phyloP scores from a whole-genome alignment of 1,140 invertebrate genomes.

The Pectinophora gossypiella region DNA sequence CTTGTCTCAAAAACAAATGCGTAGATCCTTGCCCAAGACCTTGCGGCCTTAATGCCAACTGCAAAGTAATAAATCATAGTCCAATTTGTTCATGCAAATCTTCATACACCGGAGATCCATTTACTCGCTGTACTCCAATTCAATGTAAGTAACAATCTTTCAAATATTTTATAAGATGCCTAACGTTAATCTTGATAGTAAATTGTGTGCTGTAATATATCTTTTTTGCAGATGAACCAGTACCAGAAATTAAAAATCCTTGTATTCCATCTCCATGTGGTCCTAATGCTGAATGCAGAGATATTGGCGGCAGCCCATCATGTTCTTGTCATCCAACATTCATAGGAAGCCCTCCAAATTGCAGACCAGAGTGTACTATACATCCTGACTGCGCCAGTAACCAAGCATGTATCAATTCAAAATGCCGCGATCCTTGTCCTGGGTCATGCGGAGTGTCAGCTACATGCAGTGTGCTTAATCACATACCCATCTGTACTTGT shows the following conservation, averaged over 20 bases:
- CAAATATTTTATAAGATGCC: too few relatives aligned
- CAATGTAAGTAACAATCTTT: conserved; percentile 76
- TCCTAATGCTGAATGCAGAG: conserved; percentile 80
- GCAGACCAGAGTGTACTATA: conserved; percentile 81
- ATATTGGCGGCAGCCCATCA: conserved; percentile 76
- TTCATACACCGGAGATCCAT: conserved; percentile 82
- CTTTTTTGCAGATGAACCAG: conserved; percentile 62
- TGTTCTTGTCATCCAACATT: conserved; percentile 80
- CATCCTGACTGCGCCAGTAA: conserved; percentile 80
- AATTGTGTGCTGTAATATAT: neutral
- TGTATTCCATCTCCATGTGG: conserved; percentile 84
- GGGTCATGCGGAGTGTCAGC: conserved; percentile 83
- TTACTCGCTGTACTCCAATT: conserved; percentile 77
- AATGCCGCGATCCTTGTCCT: conserved; percentile 83
- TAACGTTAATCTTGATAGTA: too few relatives aligned
- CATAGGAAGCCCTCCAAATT: conserved; percentile 82
- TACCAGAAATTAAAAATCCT: conserved; percentile 63
- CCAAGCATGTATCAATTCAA: conserved; percentile 79
- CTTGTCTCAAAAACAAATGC: conserved; percentile 81
- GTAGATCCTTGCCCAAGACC: conserved; percentile 81
- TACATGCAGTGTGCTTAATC: conserved; percentile 79
- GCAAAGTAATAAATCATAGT: conserved; percentile 86
- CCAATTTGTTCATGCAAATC: conserved; percentile 81
- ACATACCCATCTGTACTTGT: conserved; percentile 81
- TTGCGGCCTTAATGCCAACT: conserved; percentile 85